Base-by-base conservation (phyloP, 2,888 invertebrate genomes). In the Tetranychus truncatus region DNA sequence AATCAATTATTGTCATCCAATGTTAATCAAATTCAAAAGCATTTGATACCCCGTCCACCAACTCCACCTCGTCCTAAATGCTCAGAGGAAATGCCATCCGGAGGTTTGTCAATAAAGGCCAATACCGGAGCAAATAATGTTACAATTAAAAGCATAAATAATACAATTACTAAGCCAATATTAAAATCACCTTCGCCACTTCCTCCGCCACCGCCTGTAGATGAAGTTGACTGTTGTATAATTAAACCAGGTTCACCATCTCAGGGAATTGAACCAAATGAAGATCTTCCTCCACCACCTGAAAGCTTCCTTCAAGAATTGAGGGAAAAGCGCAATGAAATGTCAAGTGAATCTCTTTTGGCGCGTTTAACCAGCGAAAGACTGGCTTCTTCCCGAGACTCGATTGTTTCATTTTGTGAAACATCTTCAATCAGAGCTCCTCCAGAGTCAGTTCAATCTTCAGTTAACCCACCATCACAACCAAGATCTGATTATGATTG, bases 211-310 rank as follows among this genome's bases (percentile, higher is more conserved):
- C 65, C 65, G 11, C 73, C 73, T 15, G 21, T 21, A 67, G 34
- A 11, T 69, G 73, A 66, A 66, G 21, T 21, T 20, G 20, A 24
- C 15, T 45, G 34, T 21, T 72, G 34, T 44, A n/a, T n/a, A 5
- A 44, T n/a, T 24, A 34, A 46, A 65, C 66, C 65, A 9, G 55
- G 45, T 34, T 72, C 72, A 45, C 72, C 72, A n/a, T 72, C 72
- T 8, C 18, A 15, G 9, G 72, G 72, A 45, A 72, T 72, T 34
- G 72, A 72, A 18, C 75, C 77, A 6, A 75, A 74, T 45, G 77
- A 77, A 15, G 77, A 77, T 18, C 69, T 78, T 11, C 78, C 78
- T n/a, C 76, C 74, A 34, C 78, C 78, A 15, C 73, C 77, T 4
- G 76, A 77, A 71, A 72, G 75, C 8, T 78, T 78, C 71, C 74